Percentiles rank a stretch among this genome's conserved stretches.
Conservation (phyloP, 2,113 vertebrate genomes). For the Alosa alosa region DNA sequence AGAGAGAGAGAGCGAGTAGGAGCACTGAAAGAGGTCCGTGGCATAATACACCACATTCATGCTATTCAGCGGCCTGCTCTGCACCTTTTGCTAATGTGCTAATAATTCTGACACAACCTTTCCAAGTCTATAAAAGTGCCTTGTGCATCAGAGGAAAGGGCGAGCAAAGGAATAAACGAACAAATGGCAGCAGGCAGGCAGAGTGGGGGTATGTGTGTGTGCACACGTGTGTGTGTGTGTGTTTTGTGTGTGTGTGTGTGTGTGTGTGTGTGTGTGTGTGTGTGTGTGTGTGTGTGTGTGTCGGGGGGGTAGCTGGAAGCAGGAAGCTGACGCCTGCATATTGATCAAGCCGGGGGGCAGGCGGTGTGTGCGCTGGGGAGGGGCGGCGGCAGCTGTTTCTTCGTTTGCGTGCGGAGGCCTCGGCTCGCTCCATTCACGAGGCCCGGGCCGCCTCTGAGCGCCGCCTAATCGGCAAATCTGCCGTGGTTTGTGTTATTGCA, state of each 20-base stretch:
- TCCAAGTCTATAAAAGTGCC: constrained; percentile 46
- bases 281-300: not conserved
- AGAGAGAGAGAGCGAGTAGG: constrained; percentile 17
- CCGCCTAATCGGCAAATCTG: constrained; percentile 63
- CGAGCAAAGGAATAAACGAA: constrained; percentile 16
- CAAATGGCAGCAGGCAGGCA: constrained; percentile 18
- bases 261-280: not conserved
- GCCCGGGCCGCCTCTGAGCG: constrained; percentile 30
- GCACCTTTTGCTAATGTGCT: constrained; percentile 37
- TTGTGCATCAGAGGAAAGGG: constrained; percentile 26
- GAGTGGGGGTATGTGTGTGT: too few species aligned
- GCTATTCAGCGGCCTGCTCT: constrained; percentile 4
- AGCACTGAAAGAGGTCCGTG: not conserved
- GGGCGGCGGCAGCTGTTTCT: not conserved
- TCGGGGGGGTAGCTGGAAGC: not conserved
- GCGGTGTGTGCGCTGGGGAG: not conserved
- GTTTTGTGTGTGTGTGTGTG: not conserved
- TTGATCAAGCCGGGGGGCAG: constrained; percentile 52
- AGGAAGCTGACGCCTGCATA: constrained; percentile 53
- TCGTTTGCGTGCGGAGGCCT: not conserved
- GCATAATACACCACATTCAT: constrained; percentile 28
- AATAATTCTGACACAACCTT: constrained; percentile 58
- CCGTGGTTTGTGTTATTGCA: constrained; percentile 54
- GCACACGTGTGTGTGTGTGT: too few species aligned
- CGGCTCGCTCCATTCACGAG: not conserved